Base-by-base conservation (phyloP, 2,113 vertebrate species). In the Thinocorus orbignyianus region DNA sequence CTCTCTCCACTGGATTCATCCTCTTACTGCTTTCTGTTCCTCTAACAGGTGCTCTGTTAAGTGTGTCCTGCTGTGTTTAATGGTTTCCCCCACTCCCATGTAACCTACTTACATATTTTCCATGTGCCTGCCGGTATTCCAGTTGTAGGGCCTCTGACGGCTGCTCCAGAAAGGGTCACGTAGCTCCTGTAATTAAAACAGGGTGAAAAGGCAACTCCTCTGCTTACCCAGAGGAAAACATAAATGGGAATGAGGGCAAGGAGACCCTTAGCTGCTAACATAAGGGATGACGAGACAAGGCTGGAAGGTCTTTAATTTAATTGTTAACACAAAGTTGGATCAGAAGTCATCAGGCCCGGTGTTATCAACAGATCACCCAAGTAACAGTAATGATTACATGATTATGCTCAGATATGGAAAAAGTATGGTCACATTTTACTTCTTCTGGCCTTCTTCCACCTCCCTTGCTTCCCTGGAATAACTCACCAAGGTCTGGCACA, bases 21-120 rank as follows among this genome's bases (percentile, higher is more conserved):
- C 69, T 74, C 81, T 65, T 33, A 49, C 48, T 13, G 1, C 55
- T 69, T 57, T 65, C 54, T 86, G 16, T 17, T 83, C 81, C 26
- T 42, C 58, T 66, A 83, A 71, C 85, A 91, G 91, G 92, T 94
- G 85, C 76, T 88, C 74, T 81, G 85, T 44, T 90, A 88, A 92
- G 76, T 71, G 64, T 33, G 79, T 92, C 90, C 79, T 81, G 92
- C 51, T 92, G 92, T 86, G 79, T 88, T 94, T 71, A 90, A 80
- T 2, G 48, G 58, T 62, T 55, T 93, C 39, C 54, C 74, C 46
- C 13, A 2, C n/a, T n/a, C 28, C 68, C 74, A 35, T 11, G 62
- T 94, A 96, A 92, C 92, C 90, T 92, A 96, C 87, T 95, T 88
- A 80, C 64, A 31, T 71, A 88, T 94, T 92, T 93, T 41, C 81